A percentile compares a stretch with the other conserved stretches of the same genome.
Evolutionary conservation across 1,140 invertebrate species (phyloP).

Genomic region (Platyura marginata): DNA sequence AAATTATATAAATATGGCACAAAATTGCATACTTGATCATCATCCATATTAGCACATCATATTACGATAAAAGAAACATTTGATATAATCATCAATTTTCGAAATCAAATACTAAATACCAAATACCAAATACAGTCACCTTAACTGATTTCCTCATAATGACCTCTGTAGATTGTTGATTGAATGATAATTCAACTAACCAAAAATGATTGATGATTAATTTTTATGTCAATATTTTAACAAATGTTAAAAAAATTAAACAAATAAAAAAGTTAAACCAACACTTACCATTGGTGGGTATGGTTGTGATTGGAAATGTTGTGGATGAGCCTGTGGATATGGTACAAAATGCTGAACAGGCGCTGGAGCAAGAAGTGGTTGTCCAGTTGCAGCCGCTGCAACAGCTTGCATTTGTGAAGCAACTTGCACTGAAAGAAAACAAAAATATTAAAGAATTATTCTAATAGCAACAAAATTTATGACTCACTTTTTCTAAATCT

Average conservation of each 20-base stretch:
- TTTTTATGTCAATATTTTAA: too few relatives aligned
- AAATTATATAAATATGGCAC: too few relatives aligned
- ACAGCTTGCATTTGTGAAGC: conserved; percentile 54
- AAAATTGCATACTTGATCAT: too few relatives aligned
- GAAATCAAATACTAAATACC: too few relatives aligned
- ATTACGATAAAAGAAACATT: too few relatives aligned
- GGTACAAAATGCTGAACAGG: conserved; percentile 39
- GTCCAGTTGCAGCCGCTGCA: conserved; percentile 58
- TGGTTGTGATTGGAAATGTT: conserved; percentile 30
- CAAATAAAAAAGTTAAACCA: conserved; percentile 16
- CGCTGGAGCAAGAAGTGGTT: conserved; percentile 58
- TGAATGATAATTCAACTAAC: too few relatives aligned
- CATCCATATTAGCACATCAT: too few relatives aligned
- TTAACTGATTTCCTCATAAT: too few relatives aligned
- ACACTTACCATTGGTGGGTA: conserved; percentile 29
- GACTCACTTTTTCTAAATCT: conserved; percentile 28
- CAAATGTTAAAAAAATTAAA: not conserved
- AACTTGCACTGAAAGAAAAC: conserved; percentile 33
- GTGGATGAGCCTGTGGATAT: conserved; percentile 41
- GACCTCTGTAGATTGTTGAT: too few relatives aligned
- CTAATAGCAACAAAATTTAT: not conserved
- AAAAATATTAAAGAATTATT: not conserved
- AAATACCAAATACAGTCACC: too few relatives aligned
- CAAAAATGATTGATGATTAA: too few relatives aligned
- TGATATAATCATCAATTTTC: too few relatives aligned